phyloP scores from a whole-genome alignment of 2,888 invertebrate species.

The Drosophila neotestacea region DNA sequence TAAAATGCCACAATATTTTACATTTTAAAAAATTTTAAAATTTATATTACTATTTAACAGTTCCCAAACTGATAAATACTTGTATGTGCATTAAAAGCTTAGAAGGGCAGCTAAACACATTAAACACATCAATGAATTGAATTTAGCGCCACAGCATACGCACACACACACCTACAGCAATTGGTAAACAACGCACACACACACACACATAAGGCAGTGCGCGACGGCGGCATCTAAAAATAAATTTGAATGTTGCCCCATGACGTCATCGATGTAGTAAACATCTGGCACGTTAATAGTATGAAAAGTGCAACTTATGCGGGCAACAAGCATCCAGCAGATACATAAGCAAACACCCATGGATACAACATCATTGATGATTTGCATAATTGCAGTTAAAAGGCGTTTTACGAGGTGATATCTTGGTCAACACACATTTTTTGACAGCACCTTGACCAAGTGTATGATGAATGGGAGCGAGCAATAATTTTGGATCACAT shows the following conservation, averaged over 20 bases:
- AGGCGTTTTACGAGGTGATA: constrained; percentile 25
- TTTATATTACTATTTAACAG: no score
- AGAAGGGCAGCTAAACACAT: no score
- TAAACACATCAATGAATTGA: no score
- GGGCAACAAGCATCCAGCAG: constrained; percentile 29
- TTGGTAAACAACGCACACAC: constrained; percentile 58
- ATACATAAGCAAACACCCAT: constrained; percentile 1
- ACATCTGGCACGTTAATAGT: constrained; percentile 72
- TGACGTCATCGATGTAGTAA: constrained; percentile 76
- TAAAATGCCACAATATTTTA: no score
- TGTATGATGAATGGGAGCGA: constrained; percentile 26
- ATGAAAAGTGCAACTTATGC: constrained; percentile 56
- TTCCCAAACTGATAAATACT: no score
- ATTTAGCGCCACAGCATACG: constrained; percentile 38
- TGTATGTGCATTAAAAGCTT: no score
- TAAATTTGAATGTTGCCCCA: constrained; percentile 66
- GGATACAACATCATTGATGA: constrained; percentile 14
- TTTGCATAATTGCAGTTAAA: constrained; percentile 32
- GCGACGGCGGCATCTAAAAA: constrained; percentile 57
- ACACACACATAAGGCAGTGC: constrained; percentile 11
- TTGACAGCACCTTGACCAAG: constrained; percentile 27
- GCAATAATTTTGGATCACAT: constrained; percentile 32
- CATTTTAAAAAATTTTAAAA: no score
- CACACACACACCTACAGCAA: constrained; percentile 12
- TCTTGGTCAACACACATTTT: constrained; percentile 9